These are phyloP conservation scores for Dendroctonus ponderosae DNA, from an alignment of 1,140 invertebrate species.

Conservation along the genomic window DNA sequence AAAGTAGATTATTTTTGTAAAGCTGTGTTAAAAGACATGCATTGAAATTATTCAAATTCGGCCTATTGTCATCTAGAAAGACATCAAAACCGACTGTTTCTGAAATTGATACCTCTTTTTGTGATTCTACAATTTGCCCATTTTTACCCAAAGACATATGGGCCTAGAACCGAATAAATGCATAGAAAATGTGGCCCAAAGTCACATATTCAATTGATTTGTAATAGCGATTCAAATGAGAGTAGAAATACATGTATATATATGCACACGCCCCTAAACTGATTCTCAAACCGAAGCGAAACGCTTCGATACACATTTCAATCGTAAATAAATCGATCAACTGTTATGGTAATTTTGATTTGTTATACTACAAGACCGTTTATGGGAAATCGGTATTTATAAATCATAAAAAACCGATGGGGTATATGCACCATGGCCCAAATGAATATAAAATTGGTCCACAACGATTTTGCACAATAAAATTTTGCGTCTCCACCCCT, in stretches of 20 bases:
- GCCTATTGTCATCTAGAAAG: too few species aligned
- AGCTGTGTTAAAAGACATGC: too few species aligned
- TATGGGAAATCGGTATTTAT: constrained; percentile 42
- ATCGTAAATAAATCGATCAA: constrained; percentile 43
- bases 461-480: constrained; percentile 35
- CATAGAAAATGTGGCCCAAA: constrained; percentile 31
- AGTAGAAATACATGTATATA: constrained; percentile 37
- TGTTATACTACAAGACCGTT: constrained; percentile 41
- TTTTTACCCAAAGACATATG: constrained; percentile 26
- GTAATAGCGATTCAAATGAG: constrained; percentile 37
- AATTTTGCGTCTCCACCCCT: constrained; percentile 35
- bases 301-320: constrained; percentile 39
- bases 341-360: constrained; percentile 42
- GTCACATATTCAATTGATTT: constrained; percentile 32
- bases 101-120: constrained; percentile 38
- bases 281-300: constrained; percentile 36
- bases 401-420: constrained; percentile 39
- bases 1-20: too few species aligned
- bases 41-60: too few species aligned
- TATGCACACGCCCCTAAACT: constrained; percentile 39
- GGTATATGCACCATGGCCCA: constrained; percentile 33
- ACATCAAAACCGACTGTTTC: constrained; percentile 14
- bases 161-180: constrained; percentile 36
- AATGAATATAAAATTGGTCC: constrained; percentile 42
- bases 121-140: not conserved